phyloP scores from a whole-genome alignment of 2,113 vertebrate genomes.

The Pedionomus torquatus region DNA sequence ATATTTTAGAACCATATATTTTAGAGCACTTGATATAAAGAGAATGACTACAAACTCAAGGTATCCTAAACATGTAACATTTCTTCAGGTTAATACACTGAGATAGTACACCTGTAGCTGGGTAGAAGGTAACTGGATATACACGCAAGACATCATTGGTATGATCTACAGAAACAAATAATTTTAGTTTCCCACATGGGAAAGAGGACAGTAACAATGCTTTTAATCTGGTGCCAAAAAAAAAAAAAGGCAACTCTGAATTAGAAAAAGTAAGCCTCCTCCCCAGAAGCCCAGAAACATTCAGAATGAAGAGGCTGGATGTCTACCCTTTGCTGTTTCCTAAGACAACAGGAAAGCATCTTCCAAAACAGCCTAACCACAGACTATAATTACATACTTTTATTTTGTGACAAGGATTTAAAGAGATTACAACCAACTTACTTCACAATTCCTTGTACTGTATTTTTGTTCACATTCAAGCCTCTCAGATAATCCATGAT shows the following conservation, averaged over 20 bases:
- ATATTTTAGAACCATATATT: background rate
- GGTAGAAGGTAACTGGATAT: background rate
- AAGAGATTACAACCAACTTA: conserved; percentile 50
- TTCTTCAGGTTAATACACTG: background rate
- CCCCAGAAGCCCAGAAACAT: background rate
- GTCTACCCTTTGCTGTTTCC: background rate
- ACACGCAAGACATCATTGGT: background rate
- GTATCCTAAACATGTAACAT: background rate
- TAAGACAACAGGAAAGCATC: background rate
- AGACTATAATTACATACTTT: background rate
- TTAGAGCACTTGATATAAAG: background rate
- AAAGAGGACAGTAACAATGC: background rate
- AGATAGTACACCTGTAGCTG: background rate
- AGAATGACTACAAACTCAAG: background rate
- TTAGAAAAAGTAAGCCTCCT: background rate
- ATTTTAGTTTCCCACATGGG: background rate
- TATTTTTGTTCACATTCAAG: conserved; percentile 83
- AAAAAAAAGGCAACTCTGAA: background rate
- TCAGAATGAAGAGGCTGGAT: background rate
- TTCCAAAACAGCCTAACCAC: background rate
- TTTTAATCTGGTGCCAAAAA: background rate
- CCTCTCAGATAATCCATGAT: conserved; percentile 91
- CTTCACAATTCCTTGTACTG: conserved; percentile 92
- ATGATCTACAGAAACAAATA: background rate
- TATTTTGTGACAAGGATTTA: background rate